Conservation (phyloP, 2,113 vertebrate species). For the Sterrhoptilus dennistouni region DNA sequence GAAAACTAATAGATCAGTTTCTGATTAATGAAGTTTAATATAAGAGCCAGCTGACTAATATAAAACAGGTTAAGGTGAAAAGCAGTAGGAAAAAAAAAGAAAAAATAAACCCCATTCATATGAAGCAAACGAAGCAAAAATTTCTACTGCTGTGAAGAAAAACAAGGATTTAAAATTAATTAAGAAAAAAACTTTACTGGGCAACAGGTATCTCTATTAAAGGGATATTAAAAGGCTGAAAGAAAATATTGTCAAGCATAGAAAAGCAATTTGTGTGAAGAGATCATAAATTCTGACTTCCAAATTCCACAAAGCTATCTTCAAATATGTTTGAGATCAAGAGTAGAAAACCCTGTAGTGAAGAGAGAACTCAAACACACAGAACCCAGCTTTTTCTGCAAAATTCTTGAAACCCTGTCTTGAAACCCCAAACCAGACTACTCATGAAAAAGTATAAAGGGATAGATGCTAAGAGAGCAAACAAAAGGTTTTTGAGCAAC, state of each 20-base stretch:
- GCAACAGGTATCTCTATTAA: neutral
- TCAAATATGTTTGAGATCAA: neutral
- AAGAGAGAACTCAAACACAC: neutral
- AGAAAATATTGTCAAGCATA: neutral
- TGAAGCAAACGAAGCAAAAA: neutral
- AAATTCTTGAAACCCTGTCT: neutral
- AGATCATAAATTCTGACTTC: neutral
- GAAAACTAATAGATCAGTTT: neutral
- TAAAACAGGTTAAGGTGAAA: neutral
- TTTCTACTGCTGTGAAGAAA: neutral
- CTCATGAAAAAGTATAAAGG: neutral
- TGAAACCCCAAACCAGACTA: neutral
- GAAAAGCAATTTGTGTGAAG: neutral
- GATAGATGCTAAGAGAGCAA: neutral
- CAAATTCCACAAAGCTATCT: neutral
- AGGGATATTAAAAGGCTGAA: neutral
- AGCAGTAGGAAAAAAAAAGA: neutral
- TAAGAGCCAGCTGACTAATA: neutral
- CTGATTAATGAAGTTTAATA: neutral
- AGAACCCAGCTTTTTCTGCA: neutral
- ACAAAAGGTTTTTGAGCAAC: neutral
- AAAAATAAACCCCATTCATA: accelerated
- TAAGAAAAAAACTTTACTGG: neutral
- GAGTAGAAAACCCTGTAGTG: neutral
- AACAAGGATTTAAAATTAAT: neutral